Percentiles rank a stretch among this genome's conserved stretches.
phyloP scores from a whole-genome alignment of 2,113 vertebrate species.

The Platanista minor region DNA sequence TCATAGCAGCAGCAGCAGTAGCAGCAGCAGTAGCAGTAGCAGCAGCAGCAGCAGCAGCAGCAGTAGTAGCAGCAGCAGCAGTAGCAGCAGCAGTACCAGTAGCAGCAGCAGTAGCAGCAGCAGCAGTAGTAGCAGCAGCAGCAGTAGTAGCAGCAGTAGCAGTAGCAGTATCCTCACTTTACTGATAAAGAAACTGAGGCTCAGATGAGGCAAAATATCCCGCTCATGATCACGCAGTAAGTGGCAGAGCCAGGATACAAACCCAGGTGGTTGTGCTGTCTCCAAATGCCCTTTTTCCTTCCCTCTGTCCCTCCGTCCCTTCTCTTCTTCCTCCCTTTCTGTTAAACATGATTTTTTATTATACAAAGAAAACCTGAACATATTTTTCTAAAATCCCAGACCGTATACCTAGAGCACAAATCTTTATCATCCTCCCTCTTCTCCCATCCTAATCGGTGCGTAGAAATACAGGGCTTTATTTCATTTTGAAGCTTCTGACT shows the following conservation, averaged over 20 bases:
- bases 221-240: background rate
- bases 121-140: too few species aligned
- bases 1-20: fast-evolving
- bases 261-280: background rate
- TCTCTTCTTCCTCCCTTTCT: background rate
- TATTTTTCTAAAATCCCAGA: background rate
- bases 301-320: background rate
- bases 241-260: background rate
- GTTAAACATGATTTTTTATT: background rate
- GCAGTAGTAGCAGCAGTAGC: background rate
- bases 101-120: too few species aligned
- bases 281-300: background rate
- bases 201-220: background rate
- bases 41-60: too few species aligned
- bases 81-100: too few species aligned
- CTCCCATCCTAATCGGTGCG: background rate
- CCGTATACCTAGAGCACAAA: background rate
- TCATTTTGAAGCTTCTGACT: background rate
- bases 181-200: background rate
- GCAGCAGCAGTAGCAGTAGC: fast-evolving
- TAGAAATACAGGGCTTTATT: background rate
- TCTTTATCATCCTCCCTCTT: background rate
- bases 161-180: background rate
- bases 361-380: background rate
- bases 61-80: too few species aligned